These are phyloP conservation scores for Embidobia sp. DNA, from an alignment of 2,888 invertebrate genomes.

Conservation along the genomic window DNA sequence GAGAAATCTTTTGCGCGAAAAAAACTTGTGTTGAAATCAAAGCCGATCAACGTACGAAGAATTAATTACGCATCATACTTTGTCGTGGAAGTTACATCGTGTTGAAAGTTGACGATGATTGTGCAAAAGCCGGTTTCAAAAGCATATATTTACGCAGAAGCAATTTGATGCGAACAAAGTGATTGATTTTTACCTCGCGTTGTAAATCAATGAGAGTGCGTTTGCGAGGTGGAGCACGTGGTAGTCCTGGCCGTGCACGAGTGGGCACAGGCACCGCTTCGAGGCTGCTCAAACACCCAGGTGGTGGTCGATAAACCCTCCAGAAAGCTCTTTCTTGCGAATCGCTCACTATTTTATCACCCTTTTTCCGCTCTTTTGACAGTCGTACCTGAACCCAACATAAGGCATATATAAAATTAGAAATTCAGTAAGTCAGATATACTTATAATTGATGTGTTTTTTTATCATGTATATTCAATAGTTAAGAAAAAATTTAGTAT, in stretches of 20 bases:
- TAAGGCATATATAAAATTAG: too few relatives aligned
- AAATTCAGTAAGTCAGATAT: too few relatives aligned
- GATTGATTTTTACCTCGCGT: conserved; percentile 86
- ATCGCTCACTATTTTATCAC: conserved; percentile 97
- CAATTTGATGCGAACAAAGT: conserved; percentile 53
- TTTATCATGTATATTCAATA: too few relatives aligned
- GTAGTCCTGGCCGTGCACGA: conserved; percentile 86
- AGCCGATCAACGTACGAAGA: conserved; percentile 21
- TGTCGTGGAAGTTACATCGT: conserved; percentile 26
- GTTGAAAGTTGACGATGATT: conserved; percentile 48
- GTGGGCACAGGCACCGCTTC: conserved; percentile 94
- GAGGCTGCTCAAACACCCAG: conserved; percentile 91
- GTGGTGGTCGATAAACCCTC: conserved; percentile 97
- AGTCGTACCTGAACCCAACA: conserved; percentile 87
- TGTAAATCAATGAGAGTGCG: conserved; percentile 90
- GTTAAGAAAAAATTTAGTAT: too few relatives aligned
- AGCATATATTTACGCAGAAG: conserved; percentile 39
- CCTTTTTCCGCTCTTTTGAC: conserved; percentile 97
- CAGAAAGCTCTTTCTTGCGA: conserved; percentile 99
- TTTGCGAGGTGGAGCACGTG: conserved; percentile 86
- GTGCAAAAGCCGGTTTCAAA: conserved; percentile 47
- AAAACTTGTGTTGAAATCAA: too few relatives aligned
- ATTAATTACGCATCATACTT: conserved; percentile 41
- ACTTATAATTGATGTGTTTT: too few relatives aligned
- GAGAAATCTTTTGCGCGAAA: too few relatives aligned